phyloP scores from a whole-genome alignment of 2,888 invertebrate genomes.

The Mythimna loreyi region DNA sequence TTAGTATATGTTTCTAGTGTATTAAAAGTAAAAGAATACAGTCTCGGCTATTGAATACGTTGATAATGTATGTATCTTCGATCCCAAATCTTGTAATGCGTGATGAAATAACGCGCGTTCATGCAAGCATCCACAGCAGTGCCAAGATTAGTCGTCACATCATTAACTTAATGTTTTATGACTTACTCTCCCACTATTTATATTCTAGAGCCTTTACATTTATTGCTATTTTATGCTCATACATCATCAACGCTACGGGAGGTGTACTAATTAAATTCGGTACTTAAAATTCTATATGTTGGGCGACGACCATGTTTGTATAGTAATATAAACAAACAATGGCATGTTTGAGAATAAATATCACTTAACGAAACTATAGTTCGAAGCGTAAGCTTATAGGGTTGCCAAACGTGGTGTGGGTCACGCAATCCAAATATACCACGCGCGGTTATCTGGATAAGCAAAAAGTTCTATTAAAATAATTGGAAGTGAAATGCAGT shows the following conservation, averaged over 20 bases:
- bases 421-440: slow-evolving; percentile 39
- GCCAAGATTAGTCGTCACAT: slow-evolving; percentile 55
- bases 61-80: slow-evolving; percentile 4
- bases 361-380: slow-evolving; percentile 61
- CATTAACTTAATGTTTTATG: slow-evolving; percentile 59
- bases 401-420: slow-evolving; percentile 47
- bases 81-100: slow-evolving; percentile 24
- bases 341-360: slow-evolving; percentile 62
- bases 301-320: slow-evolving; percentile 41
- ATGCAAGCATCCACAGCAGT: slow-evolving; percentile 36
- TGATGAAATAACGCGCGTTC: slow-evolving; percentile 42
- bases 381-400: slow-evolving; percentile 46
- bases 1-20: slow-evolving; percentile 17
- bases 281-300: slow-evolving; percentile 61
- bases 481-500: slow-evolving; percentile 40
- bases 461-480: slow-evolving; percentile 44
- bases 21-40: neutral
- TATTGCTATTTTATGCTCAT: slow-evolving; percentile 66
- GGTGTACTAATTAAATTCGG: slow-evolving; percentile 69
- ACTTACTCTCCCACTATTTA: slow-evolving; percentile 63
- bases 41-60: neutral
- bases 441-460: slow-evolving; percentile 32
- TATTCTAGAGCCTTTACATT: slow-evolving; percentile 62
- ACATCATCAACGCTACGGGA: slow-evolving; percentile 64
- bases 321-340: slow-evolving; percentile 61